Evolutionary conservation across 2,888 invertebrate species (phyloP).

Genomic region (Acronicta alni): DNA sequence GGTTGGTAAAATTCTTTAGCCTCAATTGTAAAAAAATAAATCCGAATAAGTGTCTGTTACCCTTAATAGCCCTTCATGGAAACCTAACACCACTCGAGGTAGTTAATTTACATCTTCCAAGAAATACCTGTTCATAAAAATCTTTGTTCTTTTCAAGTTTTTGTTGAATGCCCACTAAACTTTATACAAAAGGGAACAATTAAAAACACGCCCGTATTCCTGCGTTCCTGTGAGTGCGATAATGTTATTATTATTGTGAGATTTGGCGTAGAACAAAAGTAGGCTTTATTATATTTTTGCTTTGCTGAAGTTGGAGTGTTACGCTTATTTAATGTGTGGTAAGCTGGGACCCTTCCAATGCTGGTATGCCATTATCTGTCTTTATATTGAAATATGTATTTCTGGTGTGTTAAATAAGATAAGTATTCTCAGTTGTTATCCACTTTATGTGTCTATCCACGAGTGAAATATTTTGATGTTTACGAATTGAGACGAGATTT

Average conservation of each 20-base stretch:
- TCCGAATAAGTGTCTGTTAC: slow-evolving; percentile 1
- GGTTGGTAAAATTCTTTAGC: background rate
- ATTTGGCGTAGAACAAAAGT: slow-evolving; percentile 11
- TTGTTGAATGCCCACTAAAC: slow-evolving; percentile 18
- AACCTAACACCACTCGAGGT: slow-evolving; percentile 17
- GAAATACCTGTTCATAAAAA: slow-evolving; percentile 35
- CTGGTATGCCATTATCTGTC: too few species aligned
- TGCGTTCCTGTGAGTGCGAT: slow-evolving; percentile 12
- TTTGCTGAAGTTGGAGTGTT: background rate
- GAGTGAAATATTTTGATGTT: too few species aligned
- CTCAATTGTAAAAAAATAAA: background rate
- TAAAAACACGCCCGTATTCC: slow-evolving; percentile 3
- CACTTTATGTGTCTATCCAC: too few species aligned
- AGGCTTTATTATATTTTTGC: slow-evolving; percentile 1
- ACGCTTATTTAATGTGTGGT: too few species aligned
- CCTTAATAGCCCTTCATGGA: slow-evolving; percentile 14
- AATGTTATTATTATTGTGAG: slow-evolving; percentile 8
- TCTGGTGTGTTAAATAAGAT: too few species aligned
- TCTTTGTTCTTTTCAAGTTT: slow-evolving; percentile 17
- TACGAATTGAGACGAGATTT: too few species aligned
- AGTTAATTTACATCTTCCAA: slow-evolving; percentile 16
- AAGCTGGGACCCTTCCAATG: too few species aligned
- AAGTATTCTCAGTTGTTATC: too few species aligned
- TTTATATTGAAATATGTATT: too few species aligned
- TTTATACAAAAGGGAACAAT: slow-evolving; percentile 40